Evolutionary conservation across 2,797 vertebrate species (phyloP), one percentile per base, ranked within the genome.

Genomic region (Intellagama lesueurii): DNA sequence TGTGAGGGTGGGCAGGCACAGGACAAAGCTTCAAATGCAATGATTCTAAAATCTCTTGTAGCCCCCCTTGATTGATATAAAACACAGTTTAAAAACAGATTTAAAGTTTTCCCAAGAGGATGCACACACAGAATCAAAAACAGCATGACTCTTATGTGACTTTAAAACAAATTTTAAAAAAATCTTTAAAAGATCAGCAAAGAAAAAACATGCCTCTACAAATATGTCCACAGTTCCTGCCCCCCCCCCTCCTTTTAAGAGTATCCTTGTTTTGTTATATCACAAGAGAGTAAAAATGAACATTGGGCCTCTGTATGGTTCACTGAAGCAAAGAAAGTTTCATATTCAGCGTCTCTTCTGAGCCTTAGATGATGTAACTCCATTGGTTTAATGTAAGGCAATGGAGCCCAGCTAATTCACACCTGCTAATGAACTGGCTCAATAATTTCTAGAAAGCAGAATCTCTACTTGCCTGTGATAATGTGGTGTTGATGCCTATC

Each of bases 391-490:
- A 70, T 35, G 70, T 87, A 85, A 87, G 66, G 0, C 44, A 26
- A 0, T 1, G 68, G 79, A 87, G 68, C 0, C 82, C 32, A 77
- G 49, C 79, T 5, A 40, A 9, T 78, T 7, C 17, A 49, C 9
- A 70, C 69, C 24, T 0, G 0, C 26, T 28, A 81, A 90, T 85
- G 83, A 68, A 35, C 4, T 79, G n/a, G 28, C 30, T 88, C n/a
- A 19, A 40, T 28, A 83, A 17, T 7, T 87, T 82, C 49, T 89
- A 90, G 28, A 77, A 3, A 60, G 56, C 91, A 40, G 77, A 81
- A 77, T 82, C 14, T 49, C 3, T 49, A 81, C 1, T 47, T 17
- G 44, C 11, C 28, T 85, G 9, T 76, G 22, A 73, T 83, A 81
- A 30, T 11, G 5, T 66, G 24, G 28, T 49, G 80, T 68, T 75